A percentile compares a stretch with the other conserved stretches of the same genome.
phyloP scores from a whole-genome alignment of 2,113 vertebrate genomes.

The Pygoscelis antarcticus region DNA sequence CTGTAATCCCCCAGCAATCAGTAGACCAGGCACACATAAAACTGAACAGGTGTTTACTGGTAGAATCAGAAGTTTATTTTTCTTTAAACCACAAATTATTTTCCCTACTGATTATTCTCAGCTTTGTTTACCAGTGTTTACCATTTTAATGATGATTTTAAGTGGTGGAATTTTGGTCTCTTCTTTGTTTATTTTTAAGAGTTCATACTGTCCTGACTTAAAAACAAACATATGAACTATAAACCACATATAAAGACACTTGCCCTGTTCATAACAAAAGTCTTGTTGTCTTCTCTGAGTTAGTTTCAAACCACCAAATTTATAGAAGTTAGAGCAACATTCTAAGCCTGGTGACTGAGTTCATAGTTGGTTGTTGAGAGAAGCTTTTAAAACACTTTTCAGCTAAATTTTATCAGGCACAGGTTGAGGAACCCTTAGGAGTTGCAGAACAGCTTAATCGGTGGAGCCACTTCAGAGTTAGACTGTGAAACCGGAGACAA shows the following conservation, averaged over 20 bases:
- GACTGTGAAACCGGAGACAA: neutral
- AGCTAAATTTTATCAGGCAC: neutral
- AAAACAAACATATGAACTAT: neutral
- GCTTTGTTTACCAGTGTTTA: neutral
- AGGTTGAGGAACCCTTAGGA: neutral
- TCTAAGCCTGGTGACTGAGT: neutral
- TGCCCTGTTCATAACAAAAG: neutral
- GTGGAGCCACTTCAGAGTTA: neutral
- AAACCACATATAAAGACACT: neutral
- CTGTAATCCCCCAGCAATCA: neutral
- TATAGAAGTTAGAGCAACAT: neutral
- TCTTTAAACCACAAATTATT: neutral
- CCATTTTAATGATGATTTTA: neutral
- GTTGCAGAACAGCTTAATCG: neutral
- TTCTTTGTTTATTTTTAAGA: neutral
- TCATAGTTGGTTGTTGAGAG: neutral
- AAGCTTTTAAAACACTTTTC: neutral
- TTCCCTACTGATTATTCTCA: neutral
- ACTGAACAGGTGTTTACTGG: neutral
- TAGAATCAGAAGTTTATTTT: neutral
- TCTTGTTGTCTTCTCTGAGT: neutral
- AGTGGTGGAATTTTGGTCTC: neutral
- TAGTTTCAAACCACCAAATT: neutral
- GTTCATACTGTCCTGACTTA: neutral
- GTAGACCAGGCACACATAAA: neutral